These are phyloP conservation scores for Palythoa caribaeorum DNA, from an alignment of 92 coral and sea anemone species.

Conservation along the genomic window DNA sequence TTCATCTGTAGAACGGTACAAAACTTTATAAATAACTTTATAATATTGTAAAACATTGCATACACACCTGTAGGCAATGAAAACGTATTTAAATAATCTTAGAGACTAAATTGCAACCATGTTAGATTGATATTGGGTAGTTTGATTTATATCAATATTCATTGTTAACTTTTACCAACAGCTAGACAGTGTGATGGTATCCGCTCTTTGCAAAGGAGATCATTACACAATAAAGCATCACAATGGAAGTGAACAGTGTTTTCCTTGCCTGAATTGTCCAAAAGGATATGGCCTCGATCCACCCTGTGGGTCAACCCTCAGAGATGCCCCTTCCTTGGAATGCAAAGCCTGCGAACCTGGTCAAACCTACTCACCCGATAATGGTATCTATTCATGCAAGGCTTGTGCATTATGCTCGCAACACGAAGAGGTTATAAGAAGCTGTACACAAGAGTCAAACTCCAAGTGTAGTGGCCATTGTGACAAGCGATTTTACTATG, in stretches of 20 bases:
- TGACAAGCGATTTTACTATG: constrained; percentile 12
- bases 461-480: constrained; percentile 12
- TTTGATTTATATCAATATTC: neutral
- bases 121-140: too few relatives aligned
- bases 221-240: constrained; percentile 10
- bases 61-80: too few relatives aligned
- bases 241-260: constrained; percentile 16
- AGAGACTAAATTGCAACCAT: too few relatives aligned
- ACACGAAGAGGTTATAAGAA: neutral
- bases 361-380: constrained; percentile 13
- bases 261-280: constrained; percentile 11
- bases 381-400: neutral
- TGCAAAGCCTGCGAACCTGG: constrained; percentile 19
- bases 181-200: neutral
- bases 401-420: constrained; percentile 19
- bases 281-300: constrained; percentile 21
- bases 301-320: neutral
- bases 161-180: neutral
- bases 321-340: neutral
- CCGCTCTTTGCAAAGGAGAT: neutral
- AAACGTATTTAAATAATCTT: too few relatives aligned
- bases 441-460: constrained; percentile 20
- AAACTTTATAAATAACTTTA: too few relatives aligned
- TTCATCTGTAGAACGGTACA: too few relatives aligned
- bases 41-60: too few relatives aligned